Evolutionary conservation across 1,140 invertebrate species (phyloP), one percentile per base, ranked within the genome.

Genomic region (Dinothrombium tinctorium): DNA sequence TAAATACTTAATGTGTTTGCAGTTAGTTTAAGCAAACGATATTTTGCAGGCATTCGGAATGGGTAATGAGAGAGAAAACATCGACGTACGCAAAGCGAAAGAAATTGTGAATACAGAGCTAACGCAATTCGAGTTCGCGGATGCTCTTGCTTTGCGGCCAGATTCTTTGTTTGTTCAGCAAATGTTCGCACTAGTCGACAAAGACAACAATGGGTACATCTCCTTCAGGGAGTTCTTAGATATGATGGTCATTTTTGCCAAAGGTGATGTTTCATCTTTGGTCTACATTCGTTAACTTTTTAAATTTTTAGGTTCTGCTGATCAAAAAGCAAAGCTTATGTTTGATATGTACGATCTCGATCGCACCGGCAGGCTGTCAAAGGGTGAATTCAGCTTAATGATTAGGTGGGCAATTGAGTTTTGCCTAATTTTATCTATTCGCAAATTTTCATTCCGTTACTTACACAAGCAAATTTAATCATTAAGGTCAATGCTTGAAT

Each of bases 161-260:
- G 55, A 63, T 19, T 64, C 67, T 3, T 57, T 65, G 42, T 72
- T 72, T 53, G 64, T 71, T 5, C 59, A 62, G 40, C 57, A 69
- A 53, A 69, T 73, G 63, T 73, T 73, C 50, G 49, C 57, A 19
- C 49, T 73, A n/a, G 62, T 71, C 25, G 71, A 73, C 50, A 62
- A 63, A 22, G 67, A 72, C 49, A 57, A 60, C 41, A 72, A 69
- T 53, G 70, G 69, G 12, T 72, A 67, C 52, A 68, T 73, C 40
- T 69, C 68, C 2, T 71, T 72, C 50, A 52, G 67, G 33, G 69
- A 73, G 51, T 71, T 73, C 51, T 53, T 72, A 14, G 64, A 69
- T 51, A 63, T 71, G 46, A 59, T 72, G 33, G 59, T 70, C 0
- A 63, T 72, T 42, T 70, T 73, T 54, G 58, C 68, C 0, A 68